A percentile compares a stretch with the other conserved stretches of the same genome.
Evolutionary conservation across 1,140 invertebrate genomes (phyloP).

Genomic region (Diabrotica virgifera): DNA sequence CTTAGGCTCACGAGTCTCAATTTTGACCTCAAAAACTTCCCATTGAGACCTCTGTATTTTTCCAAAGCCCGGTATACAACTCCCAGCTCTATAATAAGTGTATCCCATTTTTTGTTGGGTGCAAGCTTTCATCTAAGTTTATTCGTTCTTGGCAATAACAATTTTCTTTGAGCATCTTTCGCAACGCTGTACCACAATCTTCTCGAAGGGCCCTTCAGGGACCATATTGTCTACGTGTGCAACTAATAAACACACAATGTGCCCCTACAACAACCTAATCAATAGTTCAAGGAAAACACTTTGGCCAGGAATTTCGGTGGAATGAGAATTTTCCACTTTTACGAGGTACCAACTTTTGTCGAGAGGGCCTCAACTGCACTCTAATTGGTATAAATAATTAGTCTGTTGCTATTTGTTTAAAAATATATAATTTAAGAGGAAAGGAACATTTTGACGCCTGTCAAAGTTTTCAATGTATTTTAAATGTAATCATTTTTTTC

Average conservation of each 20-base stretch:
- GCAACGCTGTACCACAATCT: slow-evolving; percentile 18
- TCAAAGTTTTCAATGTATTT: no score
- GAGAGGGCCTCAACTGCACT: background rate
- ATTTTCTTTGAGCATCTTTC: slow-evolving; percentile 17
- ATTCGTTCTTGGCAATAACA: slow-evolving; percentile 13
- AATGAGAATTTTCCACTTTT: slow-evolving; percentile 1
- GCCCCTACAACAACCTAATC: slow-evolving; percentile 14
- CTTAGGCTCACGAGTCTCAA: no score
- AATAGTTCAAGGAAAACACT: slow-evolving; percentile 18
- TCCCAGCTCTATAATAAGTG: background rate
- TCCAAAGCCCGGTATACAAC: background rate
- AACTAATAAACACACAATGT: slow-evolving; percentile 20
- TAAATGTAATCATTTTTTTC: no score
- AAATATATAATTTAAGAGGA: no score
- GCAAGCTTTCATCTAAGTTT: slow-evolving; percentile 9
- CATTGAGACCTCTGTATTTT: background rate
- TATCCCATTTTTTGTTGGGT: background rate
- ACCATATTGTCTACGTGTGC: slow-evolving; percentile 21
- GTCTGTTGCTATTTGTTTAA: no score
- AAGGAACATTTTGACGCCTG: no score
- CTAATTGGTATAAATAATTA: no score
- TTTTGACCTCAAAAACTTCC: no score
- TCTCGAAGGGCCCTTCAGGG: slow-evolving; percentile 15
- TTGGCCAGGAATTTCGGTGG: slow-evolving; percentile 12
- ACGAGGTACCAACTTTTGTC: background rate